Conservation (phyloP, 2,113 vertebrate species). For the Austrofundulus limnaeus region DNA sequence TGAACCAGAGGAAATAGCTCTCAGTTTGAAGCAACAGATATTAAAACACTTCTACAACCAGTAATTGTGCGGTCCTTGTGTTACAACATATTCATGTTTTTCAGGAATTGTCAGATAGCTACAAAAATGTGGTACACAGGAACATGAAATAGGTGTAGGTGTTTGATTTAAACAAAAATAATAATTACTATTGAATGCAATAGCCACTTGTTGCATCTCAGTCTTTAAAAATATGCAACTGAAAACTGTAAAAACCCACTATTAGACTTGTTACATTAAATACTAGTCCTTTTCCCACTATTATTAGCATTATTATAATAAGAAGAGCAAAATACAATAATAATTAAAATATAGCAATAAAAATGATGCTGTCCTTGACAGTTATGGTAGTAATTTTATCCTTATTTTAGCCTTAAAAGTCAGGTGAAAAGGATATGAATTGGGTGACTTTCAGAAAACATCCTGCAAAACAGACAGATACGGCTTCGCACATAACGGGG, state of each 20-base stretch:
- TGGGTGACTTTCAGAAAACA: conserved; percentile 41
- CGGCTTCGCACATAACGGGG: conserved; percentile 15
- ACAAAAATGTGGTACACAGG: too few species aligned
- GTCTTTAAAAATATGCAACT: not conserved
- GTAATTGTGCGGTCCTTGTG: too few species aligned
- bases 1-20: too few species aligned
- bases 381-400: not conserved
- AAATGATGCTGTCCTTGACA: not conserved
- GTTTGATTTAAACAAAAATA: too few species aligned
- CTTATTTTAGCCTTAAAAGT: conserved; percentile 2
- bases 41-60: too few species aligned
- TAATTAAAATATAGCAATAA: not conserved
- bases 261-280: not conserved
- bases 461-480: conserved; percentile 22
- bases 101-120: too few species aligned
- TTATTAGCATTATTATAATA: not conserved
- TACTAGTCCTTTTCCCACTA: not conserved
- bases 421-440: conserved; percentile 10
- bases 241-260: not conserved
- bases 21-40: too few species aligned
- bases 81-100: too few species aligned
- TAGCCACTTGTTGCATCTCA: not conserved
- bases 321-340: not conserved
- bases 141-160: too few species aligned
- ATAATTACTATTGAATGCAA: too few species aligned